Evolutionary conservation across 2,888 invertebrate genomes (phyloP).

Genomic region (Yponomeuta sedellus): DNA sequence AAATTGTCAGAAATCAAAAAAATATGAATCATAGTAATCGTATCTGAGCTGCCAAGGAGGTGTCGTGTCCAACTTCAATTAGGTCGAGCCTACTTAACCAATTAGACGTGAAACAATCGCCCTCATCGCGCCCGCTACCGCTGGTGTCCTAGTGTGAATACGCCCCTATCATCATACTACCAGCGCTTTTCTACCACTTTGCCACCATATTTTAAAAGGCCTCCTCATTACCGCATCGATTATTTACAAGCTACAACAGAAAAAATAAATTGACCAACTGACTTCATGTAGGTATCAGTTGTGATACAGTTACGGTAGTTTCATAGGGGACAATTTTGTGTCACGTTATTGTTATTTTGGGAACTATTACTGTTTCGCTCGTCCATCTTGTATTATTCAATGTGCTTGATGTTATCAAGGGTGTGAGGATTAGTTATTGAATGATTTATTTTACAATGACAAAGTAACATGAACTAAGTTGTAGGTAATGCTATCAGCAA

Average conservation of each 20-base stretch:
- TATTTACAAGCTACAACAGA: slow-evolving; percentile 44
- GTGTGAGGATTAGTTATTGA: slow-evolving; percentile 41
- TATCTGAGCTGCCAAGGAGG: slow-evolving; percentile 17
- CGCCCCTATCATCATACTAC: slow-evolving; percentile 66
- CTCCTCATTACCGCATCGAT: slow-evolving; percentile 56
- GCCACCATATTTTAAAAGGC: slow-evolving; percentile 68
- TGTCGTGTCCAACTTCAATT: slow-evolving; percentile 66
- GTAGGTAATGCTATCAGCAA: background rate
- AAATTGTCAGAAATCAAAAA: background rate
- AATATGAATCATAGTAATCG: slow-evolving; percentile 10
- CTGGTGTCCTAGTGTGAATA: slow-evolving; percentile 47
- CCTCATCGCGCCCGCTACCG: slow-evolving; percentile 35
- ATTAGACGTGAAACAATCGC: slow-evolving; percentile 72
- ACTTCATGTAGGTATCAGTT: slow-evolving; percentile 14
- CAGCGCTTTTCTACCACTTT: slow-evolving; percentile 62
- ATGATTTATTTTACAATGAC: background rate
- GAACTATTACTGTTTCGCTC: slow-evolving; percentile 42
- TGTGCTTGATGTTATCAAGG: slow-evolving; percentile 40
- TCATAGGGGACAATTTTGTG: slow-evolving; percentile 70
- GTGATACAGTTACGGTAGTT: slow-evolving; percentile 24
- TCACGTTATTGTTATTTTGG: slow-evolving; percentile 60
- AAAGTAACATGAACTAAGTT: background rate
- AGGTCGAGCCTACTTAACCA: slow-evolving; percentile 68
- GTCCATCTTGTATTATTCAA: slow-evolving; percentile 53
- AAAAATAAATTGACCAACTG: slow-evolving; percentile 45